These are phyloP conservation scores for Lagothrix lagotricha DNA, from an alignment of 2,797 vertebrate species.

Conservation along the genomic window DNA sequence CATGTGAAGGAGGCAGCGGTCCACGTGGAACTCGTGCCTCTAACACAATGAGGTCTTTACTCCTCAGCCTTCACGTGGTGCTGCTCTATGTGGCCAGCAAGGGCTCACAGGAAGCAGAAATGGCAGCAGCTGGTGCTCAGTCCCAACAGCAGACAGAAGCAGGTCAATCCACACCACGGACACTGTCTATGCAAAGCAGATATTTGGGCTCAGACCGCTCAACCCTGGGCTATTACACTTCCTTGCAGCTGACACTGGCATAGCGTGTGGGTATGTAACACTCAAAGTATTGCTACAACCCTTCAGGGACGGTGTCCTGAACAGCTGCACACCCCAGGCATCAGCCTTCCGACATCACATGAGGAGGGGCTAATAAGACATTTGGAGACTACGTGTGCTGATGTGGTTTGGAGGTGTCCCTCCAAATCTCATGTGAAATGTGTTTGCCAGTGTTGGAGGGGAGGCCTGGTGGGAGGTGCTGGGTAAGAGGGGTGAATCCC, in stretches of 20 bases:
- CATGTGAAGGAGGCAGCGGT: background rate
- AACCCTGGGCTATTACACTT: accelerated
- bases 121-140: accelerated
- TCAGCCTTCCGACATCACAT: background rate
- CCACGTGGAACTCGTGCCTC: background rate
- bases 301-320: background rate
- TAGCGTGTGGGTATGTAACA: accelerated
- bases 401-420: background rate
- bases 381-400: background rate
- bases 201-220: accelerated
- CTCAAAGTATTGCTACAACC: background rate
- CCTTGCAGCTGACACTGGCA: background rate
- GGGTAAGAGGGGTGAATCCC: background rate
- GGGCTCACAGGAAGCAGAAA: background rate
- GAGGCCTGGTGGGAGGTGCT: background rate
- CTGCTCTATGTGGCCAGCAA: background rate
- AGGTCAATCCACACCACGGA: accelerated
- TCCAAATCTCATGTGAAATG: background rate
- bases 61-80: background rate
- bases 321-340: background rate
- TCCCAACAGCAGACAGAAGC: background rate
- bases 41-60: background rate
- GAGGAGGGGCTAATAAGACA: background rate
- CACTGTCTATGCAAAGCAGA: background rate
- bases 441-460: background rate